Evolutionary conservation across 2,888 invertebrate species (phyloP).

Genomic region (Drosophila pseudotakahashii): DNA sequence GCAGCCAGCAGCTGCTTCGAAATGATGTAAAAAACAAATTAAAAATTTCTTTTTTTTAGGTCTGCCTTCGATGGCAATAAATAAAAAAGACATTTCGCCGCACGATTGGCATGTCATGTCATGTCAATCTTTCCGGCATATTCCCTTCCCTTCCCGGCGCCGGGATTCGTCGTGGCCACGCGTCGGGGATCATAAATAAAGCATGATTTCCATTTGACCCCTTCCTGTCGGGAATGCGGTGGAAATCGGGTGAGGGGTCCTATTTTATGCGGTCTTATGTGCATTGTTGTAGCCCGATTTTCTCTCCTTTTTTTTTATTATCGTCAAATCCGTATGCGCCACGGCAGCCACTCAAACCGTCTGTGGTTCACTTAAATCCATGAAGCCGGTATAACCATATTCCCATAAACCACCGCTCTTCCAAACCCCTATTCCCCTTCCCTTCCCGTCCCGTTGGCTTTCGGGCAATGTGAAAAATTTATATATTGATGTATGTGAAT

Average conservation of each 20-base stretch:
- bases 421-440: too few species aligned
- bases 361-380: conserved; percentile 55
- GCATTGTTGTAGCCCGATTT: conserved; percentile 38
- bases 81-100: conserved; percentile 47
- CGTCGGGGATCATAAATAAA: conserved; percentile 59
- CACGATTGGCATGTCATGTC: conserved; percentile 61
- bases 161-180: conserved; percentile 28
- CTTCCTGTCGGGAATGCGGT: conserved; percentile 1
- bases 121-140: conserved; percentile 54
- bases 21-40: conserved; percentile 33
- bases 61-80: conserved; percentile 28
- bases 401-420: conserved; percentile 9
- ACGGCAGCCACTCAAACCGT: conserved; percentile 33
- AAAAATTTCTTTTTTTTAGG: conserved; percentile 29
- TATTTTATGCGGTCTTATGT: conserved; percentile 45
- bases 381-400: conserved; percentile 32
- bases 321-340: conserved; percentile 60
- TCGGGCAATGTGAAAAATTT: conserved; percentile 34
- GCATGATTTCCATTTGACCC: conserved; percentile 52
- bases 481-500: conserved; percentile 39
- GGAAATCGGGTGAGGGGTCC: not conserved
- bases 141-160: conserved; percentile 2
- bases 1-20: too few species aligned
- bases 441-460: conserved; percentile 2
- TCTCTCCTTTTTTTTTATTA: conserved; percentile 42